Conservation (phyloP, 1,140 invertebrate genomes). For the Calosoma granatense region DNA sequence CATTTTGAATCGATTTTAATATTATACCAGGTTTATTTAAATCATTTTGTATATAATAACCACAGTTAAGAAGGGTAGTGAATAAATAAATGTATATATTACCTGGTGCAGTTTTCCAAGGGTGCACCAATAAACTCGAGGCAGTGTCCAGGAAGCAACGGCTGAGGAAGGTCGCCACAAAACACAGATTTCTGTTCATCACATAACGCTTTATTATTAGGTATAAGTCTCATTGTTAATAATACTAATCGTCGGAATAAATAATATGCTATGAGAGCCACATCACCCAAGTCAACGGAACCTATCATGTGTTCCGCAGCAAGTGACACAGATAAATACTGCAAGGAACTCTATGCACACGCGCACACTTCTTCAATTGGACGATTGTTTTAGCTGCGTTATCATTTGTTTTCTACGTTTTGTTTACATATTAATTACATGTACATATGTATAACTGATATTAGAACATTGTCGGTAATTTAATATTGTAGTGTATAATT, state of each 20-base stretch:
- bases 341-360: too few species aligned
- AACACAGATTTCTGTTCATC: not conserved
- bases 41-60: too few species aligned
- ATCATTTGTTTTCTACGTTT: too few species aligned
- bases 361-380: not conserved
- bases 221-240: not conserved
- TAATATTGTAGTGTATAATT: too few species aligned
- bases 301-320: not conserved
- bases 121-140: not conserved
- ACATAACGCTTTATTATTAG: not conserved
- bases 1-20: too few species aligned
- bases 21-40: too few species aligned
- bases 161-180: not conserved
- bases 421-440: too few species aligned
- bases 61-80: too few species aligned
- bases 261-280: not conserved
- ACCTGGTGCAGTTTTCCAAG: not conserved
- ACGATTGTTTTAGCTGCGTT: not conserved
- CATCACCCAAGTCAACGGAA: not conserved
- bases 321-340: not conserved
- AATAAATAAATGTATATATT: too few species aligned
- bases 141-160: not conserved
- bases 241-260: not conserved
- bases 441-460: too few species aligned
- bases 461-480: too few species aligned